Conservation (phyloP, 1,140 invertebrate genomes). For the Lordiphosa collinella region DNA sequence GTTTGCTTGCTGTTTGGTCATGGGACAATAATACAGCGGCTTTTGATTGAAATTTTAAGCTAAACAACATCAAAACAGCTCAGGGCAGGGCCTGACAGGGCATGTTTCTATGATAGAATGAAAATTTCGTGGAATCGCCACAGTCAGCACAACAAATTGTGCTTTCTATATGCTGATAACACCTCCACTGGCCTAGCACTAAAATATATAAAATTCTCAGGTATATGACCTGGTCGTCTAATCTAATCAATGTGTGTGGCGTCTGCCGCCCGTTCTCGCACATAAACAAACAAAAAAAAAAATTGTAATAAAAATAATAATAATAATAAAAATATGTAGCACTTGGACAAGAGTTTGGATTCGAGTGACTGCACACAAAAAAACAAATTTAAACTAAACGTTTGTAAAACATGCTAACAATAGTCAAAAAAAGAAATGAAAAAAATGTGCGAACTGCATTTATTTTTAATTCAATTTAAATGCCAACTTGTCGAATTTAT, state of each 20-base stretch:
- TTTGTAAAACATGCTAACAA: slow-evolving; percentile 1
- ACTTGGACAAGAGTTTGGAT: too few relatives aligned
- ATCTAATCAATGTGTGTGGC: slow-evolving; percentile 58
- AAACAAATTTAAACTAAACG: background rate
- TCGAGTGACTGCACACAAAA: too few relatives aligned
- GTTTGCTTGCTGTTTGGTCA: slow-evolving; percentile 23
- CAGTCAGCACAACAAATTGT: slow-evolving; percentile 19
- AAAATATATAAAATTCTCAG: slow-evolving; percentile 35
- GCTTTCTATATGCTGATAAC: slow-evolving; percentile 22
- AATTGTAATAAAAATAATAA: slow-evolving; percentile 53
- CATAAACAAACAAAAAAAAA: slow-evolving; percentile 71
- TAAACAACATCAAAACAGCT: background rate
- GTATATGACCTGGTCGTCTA: slow-evolving; percentile 46
- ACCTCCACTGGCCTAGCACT: slow-evolving; percentile 10
- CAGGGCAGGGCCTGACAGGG: slow-evolving; percentile 10
- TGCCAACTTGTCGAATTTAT: slow-evolving; percentile 52
- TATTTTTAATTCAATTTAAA: slow-evolving; percentile 52
- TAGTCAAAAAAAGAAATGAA: slow-evolving; percentile 5
- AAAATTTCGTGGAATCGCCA: slow-evolving; percentile 38
- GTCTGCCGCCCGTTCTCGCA: slow-evolving; percentile 21
- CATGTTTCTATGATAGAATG: slow-evolving; percentile 9
- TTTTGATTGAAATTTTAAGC: slow-evolving; percentile 36
- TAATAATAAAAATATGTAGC: slow-evolving; percentile 4
- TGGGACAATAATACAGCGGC: slow-evolving; percentile 6
- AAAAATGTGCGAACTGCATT: slow-evolving; percentile 25